Evolutionary conservation across 2,113 vertebrate species (phyloP), one percentile per base, ranked within the genome.

Genomic region (Anarhynchus alexandrinus): DNA sequence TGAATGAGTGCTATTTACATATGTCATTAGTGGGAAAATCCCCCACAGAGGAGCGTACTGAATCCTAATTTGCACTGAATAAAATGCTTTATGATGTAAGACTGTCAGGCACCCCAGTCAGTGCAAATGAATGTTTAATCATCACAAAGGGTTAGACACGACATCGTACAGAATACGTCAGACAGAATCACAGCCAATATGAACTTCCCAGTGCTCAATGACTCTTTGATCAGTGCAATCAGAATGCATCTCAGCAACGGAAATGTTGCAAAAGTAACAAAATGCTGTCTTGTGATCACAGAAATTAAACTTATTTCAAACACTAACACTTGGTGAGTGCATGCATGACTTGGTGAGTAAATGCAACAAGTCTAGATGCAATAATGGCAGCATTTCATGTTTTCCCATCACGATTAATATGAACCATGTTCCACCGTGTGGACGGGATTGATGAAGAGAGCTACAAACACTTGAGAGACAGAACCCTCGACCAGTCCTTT

Each of bases 21-120:
- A 97, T 95, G 93, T 96, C 96, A 96, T 96, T 96, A 96, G 94
- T 77, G 93, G 93, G 93, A 97, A 97, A 97, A 97, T 96, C 96
- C 94, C 94, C 95, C 79, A 91, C 95, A 96, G 95, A 97, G 95
- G 71, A 93, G 79, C 12, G 0, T 51, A 82, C 90, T 87, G 96
- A 96, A 95, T 96, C 87, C 95, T 97, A 95, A 97, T 95, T 94
- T 97, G 93, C 91, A 77, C 74, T 90, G 93, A 96, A 96, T 95
- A 96, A 96, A 95, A 90, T 82, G 76, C 69, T 93, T 95, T 93
- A 93, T 96, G 96, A 96, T 96, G 96, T 96, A 96, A 96, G 93
- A 96, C 76, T 93, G 90, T 94, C 93, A 92, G 90, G 72, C 77
- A 93, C 78, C 91, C 87, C 9, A 10, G 83, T 73, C 21, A 1